Conservation (phyloP, 2,797 vertebrate species). For the Cottoperca gobio region DNA sequence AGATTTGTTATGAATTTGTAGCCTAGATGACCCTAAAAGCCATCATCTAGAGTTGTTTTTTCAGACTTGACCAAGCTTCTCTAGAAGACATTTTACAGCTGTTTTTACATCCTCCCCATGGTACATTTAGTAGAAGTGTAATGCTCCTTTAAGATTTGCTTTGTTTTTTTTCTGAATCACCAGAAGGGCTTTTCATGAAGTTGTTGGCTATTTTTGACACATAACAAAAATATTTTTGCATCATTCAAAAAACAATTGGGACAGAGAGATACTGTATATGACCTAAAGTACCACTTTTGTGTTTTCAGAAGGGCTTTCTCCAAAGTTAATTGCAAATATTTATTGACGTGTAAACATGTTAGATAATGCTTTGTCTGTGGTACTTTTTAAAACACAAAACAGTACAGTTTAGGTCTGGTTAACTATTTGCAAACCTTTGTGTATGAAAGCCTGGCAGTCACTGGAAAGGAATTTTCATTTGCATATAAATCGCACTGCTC, state of each 20-base stretch:
- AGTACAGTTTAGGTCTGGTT: background rate
- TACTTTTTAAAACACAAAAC: background rate
- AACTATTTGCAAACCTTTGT: background rate
- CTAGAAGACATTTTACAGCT: background rate
- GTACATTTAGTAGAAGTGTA: background rate
- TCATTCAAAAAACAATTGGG: background rate
- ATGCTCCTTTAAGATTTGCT: background rate
- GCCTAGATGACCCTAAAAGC: background rate
- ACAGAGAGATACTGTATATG: background rate
- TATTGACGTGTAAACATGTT: conserved; percentile 1
- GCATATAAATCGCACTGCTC: conserved; percentile 53
- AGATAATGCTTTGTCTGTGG: background rate
- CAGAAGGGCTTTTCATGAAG: background rate
- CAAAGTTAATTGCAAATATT: background rate
- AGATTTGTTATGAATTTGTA: background rate
- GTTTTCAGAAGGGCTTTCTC: background rate
- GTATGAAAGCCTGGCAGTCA: conserved; percentile 16
- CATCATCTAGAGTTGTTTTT: background rate
- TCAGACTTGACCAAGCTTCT: background rate
- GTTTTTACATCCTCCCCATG: background rate
- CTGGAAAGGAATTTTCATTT: conserved; percentile 58
- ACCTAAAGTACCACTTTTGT: background rate
- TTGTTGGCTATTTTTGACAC: background rate
- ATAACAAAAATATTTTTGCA: background rate
- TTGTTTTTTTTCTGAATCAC: background rate